Conservation (phyloP, 2,797 vertebrate species). For the Cossypha caffra region DNA sequence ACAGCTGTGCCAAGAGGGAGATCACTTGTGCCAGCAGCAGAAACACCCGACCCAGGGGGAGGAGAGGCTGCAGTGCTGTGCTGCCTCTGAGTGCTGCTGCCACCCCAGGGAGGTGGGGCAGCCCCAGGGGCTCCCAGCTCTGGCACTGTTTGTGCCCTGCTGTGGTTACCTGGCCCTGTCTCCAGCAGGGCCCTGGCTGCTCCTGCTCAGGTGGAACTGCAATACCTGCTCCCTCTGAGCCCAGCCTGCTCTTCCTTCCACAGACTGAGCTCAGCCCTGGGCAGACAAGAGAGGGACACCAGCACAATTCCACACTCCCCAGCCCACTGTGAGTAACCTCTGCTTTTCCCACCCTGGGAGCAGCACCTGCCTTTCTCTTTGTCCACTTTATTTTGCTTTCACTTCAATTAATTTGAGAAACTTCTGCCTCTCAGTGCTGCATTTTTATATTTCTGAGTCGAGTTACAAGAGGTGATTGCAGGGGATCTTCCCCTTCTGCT, state of each 20-base stretch:
- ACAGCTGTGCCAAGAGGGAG: neutral
- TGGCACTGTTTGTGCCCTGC: constrained; percentile 2
- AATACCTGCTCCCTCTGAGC: fast-evolving
- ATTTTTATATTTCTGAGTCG: neutral
- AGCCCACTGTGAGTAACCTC: constrained; percentile 34
- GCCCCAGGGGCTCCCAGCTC: neutral
- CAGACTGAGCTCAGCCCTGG: neutral
- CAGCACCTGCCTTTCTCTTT: neutral
- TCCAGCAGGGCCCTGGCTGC: neutral
- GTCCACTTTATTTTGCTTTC: neutral
- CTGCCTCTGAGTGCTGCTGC: fast-evolving
- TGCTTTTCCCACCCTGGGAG: neutral
- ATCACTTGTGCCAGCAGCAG: neutral
- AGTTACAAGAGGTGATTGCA: neutral
- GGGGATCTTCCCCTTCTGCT: neutral
- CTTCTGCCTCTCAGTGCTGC: neutral
- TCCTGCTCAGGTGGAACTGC: neutral
- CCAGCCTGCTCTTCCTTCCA: neutral
- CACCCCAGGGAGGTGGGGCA: neutral
- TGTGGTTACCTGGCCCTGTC: neutral
- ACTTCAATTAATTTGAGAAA: neutral
- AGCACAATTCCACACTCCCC: neutral
- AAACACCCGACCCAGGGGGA: fast-evolving
- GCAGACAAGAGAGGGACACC: neutral
- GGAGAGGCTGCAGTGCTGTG: fast-evolving